Conservation (phyloP, 2,113 vertebrate species). For the Paralichthys olivaceus region DNA sequence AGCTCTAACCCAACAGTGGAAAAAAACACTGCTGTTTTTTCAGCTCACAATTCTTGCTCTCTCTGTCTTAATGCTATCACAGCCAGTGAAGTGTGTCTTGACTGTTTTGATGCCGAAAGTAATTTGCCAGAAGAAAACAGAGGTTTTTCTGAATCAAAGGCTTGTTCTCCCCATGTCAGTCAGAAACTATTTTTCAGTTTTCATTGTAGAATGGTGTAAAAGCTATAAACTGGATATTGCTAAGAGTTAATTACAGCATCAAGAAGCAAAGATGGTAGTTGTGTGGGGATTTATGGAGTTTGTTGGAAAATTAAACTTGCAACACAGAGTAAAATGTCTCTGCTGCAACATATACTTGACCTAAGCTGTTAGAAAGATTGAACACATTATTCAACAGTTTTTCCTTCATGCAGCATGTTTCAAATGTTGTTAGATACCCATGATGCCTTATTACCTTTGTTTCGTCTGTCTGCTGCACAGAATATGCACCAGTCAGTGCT, state of each 20-base stretch:
- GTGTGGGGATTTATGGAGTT: neutral
- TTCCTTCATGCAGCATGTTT: neutral
- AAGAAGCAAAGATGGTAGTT: neutral
- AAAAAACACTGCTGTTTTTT: too few relatives aligned
- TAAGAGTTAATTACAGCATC: neutral
- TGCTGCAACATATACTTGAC: neutral
- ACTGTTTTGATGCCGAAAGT: neutral
- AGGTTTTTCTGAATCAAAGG: neutral
- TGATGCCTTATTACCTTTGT: slow-evolving; percentile 11
- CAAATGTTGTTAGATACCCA: slow-evolving; percentile 5
- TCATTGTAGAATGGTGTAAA: neutral
- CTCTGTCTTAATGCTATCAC: neutral
- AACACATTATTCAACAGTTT: neutral
- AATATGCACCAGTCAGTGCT: slow-evolving; percentile 8
- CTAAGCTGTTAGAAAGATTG: neutral
- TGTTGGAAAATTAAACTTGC: neutral
- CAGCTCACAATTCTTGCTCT: neutral
- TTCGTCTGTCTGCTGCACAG: neutral
- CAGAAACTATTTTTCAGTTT: neutral
- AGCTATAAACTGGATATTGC: neutral
- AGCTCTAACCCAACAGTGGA: too few relatives aligned
- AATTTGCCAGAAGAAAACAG: neutral
- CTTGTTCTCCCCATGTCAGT: neutral
- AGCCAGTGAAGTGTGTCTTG: neutral
- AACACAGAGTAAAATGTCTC: neutral